phyloP scores from a whole-genome alignment of 2,113 vertebrate genomes.

The Macrotis lagotis region DNA sequence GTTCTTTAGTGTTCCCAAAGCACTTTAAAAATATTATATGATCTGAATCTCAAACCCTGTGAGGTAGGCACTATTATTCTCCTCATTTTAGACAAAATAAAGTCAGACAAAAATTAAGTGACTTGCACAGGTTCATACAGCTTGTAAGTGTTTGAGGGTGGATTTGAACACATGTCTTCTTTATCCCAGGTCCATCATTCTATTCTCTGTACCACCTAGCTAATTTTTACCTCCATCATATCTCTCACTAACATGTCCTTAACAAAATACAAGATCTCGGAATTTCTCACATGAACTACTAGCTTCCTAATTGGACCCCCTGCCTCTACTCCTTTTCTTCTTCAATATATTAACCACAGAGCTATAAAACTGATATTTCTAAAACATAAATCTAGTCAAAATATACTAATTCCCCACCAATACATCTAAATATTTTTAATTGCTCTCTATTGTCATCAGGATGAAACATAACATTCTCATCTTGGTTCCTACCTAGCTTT shows the following conservation, averaged over 20 bases:
- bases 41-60: neutral
- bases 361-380: neutral
- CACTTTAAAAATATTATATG: fast-evolving
- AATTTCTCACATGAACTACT: neutral
- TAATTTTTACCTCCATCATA: neutral
- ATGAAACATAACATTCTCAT: too few relatives aligned
- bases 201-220: neutral
- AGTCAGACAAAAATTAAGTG: neutral
- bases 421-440: neutral
- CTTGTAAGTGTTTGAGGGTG: neutral
- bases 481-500: too few relatives aligned
- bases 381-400: neutral
- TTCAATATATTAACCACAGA: neutral
- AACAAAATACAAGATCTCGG: neutral
- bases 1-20: too few relatives aligned
- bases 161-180: neutral
- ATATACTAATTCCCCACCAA: neutral
- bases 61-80: neutral
- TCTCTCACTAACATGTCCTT: neutral
- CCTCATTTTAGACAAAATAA: neutral
- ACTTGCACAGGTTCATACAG: neutral
- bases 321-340: neutral
- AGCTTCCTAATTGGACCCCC: neutral
- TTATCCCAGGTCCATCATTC: neutral
- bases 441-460: too few relatives aligned